Conservation (phyloP, 2,888 invertebrate species). For the Enoplolaimus lenunculus region DNA sequence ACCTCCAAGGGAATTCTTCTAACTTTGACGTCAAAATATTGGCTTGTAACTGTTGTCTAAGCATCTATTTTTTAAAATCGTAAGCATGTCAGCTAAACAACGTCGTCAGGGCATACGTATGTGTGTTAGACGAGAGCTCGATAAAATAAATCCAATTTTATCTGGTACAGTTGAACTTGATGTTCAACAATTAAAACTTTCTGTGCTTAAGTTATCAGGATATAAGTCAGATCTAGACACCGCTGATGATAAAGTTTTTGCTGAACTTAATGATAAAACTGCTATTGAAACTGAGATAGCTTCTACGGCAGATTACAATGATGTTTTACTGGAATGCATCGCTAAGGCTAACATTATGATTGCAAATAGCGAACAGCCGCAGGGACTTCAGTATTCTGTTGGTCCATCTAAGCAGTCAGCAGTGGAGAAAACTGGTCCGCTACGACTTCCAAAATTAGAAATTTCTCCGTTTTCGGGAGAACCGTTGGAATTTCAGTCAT, state of each 20-base stretch:
- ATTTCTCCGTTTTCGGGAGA: no score
- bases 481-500: no score
- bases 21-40: neutral
- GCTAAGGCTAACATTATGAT: neutral
- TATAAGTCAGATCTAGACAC: neutral
- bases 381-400: no score
- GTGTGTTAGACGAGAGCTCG: neutral
- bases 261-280: neutral
- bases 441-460: no score
- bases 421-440: no score
- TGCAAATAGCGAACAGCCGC: no score
- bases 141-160: neutral
- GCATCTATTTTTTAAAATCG: neutral
- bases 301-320: conserved; percentile 1
- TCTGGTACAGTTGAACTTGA: neutral
- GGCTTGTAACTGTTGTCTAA: conserved; percentile 1
- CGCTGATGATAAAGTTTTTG: neutral
- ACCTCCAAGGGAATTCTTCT: neutral
- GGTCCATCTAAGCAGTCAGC: no score
- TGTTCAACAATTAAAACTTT: neutral
- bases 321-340: neutral
- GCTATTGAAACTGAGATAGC: neutral
- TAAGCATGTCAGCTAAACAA: conserved; percentile 1
- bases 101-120: conserved; percentile 1
- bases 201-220: conserved; percentile 1